Percentiles rank a stretch among this genome's conserved stretches.
Conservation (phyloP, 1,140 invertebrate genomes). For the Caenorhabditis tropicalis region DNA sequence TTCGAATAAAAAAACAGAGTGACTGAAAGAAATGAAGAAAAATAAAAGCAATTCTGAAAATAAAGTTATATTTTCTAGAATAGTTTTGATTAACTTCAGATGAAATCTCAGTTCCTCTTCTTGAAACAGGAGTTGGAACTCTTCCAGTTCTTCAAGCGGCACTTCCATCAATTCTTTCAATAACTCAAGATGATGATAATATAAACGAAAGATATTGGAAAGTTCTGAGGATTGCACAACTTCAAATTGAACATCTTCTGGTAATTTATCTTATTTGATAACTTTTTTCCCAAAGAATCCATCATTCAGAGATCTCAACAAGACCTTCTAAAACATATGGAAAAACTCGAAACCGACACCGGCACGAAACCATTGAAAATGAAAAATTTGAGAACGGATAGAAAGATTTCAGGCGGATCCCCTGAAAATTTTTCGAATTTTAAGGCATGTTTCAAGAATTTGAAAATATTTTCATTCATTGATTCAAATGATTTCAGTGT, state of each 20-base stretch:
- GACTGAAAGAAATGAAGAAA: too few relatives aligned
- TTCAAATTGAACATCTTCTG: conserved; percentile 18
- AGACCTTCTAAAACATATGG: conserved; percentile 30
- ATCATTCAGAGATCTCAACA: neutral
- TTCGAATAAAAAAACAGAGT: too few relatives aligned
- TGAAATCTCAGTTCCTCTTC: conserved; percentile 13
- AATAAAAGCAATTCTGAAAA: too few relatives aligned
- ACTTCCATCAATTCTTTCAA: neutral
- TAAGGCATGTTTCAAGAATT: neutral
- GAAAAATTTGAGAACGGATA: neutral
- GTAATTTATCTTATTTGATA: neutral
- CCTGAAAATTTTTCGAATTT: neutral
- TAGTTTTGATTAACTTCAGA: neutral
- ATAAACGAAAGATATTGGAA: neutral
- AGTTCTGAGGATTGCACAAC: conserved; percentile 12
- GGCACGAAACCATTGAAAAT: neutral
- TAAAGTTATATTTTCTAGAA: too few relatives aligned
- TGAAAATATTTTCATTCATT: neutral
- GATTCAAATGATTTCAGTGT: neutral
- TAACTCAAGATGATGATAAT: neutral
- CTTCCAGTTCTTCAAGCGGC: conserved; percentile 17
- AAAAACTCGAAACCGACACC: neutral
- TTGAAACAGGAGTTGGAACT: conserved; percentile 5
- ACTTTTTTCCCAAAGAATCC: neutral
- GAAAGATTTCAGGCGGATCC: neutral